Conservation (phyloP, 1,140 invertebrate species). For the Tribolium madens region DNA sequence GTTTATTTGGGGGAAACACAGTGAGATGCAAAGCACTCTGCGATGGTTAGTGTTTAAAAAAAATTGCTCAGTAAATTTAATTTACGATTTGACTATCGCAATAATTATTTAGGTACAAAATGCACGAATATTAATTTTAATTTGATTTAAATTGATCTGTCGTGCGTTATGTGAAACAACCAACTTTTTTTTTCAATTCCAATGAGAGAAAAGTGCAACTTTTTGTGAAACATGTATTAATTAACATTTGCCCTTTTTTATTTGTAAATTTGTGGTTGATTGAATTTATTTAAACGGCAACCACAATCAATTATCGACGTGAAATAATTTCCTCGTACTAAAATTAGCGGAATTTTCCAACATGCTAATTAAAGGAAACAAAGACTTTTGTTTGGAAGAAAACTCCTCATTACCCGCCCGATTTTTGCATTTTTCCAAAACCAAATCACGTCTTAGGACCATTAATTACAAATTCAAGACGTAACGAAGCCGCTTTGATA, state of each 20-base stretch:
- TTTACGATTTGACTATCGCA: too few species aligned
- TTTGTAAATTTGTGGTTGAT: neutral
- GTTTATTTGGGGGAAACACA: neutral
- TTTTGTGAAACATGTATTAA: too few species aligned
- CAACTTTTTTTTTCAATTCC: too few species aligned
- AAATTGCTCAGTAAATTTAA: too few species aligned
- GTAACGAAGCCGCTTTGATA: slow-evolving; percentile 31
- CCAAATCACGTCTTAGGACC: slow-evolving; percentile 25
- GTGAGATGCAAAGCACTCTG: neutral
- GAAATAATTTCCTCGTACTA: neutral
- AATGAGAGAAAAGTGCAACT: too few species aligned
- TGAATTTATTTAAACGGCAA: neutral
- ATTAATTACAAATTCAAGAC: slow-evolving; percentile 26
- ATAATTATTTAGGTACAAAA: neutral
- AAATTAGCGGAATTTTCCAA: neutral
- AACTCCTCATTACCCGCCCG: neutral
- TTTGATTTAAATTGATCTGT: neutral
- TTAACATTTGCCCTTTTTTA: neutral
- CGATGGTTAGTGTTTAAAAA: neutral
- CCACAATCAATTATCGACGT: neutral
- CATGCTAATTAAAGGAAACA: neutral
- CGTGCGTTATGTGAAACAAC: neutral
- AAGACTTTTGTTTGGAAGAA: neutral
- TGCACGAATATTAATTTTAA: neutral
- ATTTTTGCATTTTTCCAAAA: slow-evolving; percentile 8